These are phyloP conservation scores for Phodopus roborovskii DNA, from an alignment of 2,113 vertebrate genomes.

Conservation along the genomic window DNA sequence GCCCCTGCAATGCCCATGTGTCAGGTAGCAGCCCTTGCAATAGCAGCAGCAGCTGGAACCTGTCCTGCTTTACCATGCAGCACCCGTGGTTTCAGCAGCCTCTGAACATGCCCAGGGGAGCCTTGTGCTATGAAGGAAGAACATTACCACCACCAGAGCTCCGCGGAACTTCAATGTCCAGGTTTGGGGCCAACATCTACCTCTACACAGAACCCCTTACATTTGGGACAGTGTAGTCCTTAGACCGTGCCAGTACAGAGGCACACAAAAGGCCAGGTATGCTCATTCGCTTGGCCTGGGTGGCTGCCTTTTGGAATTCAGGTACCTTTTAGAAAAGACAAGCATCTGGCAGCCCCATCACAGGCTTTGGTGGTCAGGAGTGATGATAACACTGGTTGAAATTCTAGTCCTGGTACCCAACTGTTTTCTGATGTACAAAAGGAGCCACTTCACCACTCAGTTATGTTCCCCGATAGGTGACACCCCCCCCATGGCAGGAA, in stretches of 20 bases:
- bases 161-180: not conserved
- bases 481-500: not conserved
- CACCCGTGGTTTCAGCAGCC: not conserved
- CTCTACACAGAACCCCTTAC: not conserved
- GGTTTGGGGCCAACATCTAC: not conserved
- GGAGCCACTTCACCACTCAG: not conserved
- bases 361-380: not conserved
- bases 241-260: not conserved
- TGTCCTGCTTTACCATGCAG: too few species aligned
- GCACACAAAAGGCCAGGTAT: not conserved
- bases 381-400: not conserved
- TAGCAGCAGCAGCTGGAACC: not conserved
- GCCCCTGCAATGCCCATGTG: too few species aligned
- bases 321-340: too few species aligned
- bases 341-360: accelerated
- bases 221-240: not conserved
- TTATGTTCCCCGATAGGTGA: not conserved
- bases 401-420: not conserved
- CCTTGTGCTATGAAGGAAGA: too few species aligned
- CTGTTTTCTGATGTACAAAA: not conserved
- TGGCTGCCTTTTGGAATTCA: not conserved
- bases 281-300: too few species aligned
- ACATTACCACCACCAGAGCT: too few species aligned
- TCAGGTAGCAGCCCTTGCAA: too few species aligned
- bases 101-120: not conserved